Conservation (phyloP, 2,888 invertebrate species). For the Biston stratarius region DNA sequence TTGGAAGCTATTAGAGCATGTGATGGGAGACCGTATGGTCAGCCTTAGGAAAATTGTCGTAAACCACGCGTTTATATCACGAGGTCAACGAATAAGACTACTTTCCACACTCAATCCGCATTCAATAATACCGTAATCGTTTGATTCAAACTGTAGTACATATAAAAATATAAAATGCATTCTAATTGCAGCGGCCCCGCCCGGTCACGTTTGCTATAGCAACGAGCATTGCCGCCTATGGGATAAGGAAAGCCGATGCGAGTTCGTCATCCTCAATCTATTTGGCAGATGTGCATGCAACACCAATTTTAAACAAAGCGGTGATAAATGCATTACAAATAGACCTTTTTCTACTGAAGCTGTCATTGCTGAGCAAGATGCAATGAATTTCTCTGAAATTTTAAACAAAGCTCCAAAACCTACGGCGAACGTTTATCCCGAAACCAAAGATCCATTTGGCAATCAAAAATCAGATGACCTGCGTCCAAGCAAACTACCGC, state of each 20-base stretch:
- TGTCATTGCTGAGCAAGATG: conserved; percentile 73
- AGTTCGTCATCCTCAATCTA: conserved; percentile 95
- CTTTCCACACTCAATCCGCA: conserved; percentile 54
- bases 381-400: conserved; percentile 39
- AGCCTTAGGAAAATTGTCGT: conserved; percentile 67
- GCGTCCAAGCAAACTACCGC: conserved; percentile 71
- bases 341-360: conserved; percentile 74
- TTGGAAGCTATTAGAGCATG: conserved; percentile 67
- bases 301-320: conserved; percentile 87
- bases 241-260: conserved; percentile 94
- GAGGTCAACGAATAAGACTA: conserved; percentile 57
- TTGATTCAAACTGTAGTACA: conserved; percentile 28
- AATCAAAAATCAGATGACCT: conserved; percentile 57
- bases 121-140: conserved; percentile 43
- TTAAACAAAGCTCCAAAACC: conserved; percentile 59
- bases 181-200: conserved; percentile 90
- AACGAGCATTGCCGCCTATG: conserved; percentile 95
- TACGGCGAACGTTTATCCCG: conserved; percentile 49
- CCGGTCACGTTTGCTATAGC: conserved; percentile 95
- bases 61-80: conserved; percentile 56
- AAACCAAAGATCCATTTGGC: conserved; percentile 40
- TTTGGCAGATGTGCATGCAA: conserved; percentile 96
- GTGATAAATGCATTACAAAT: conserved; percentile 87
- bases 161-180: conserved; percentile 23
- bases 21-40: conserved; percentile 65